Percentiles rank a stretch among this genome's conserved stretches.
Evolutionary conservation across 2,888 invertebrate genomes (phyloP).

Genomic region (Morpho achilles): DNA sequence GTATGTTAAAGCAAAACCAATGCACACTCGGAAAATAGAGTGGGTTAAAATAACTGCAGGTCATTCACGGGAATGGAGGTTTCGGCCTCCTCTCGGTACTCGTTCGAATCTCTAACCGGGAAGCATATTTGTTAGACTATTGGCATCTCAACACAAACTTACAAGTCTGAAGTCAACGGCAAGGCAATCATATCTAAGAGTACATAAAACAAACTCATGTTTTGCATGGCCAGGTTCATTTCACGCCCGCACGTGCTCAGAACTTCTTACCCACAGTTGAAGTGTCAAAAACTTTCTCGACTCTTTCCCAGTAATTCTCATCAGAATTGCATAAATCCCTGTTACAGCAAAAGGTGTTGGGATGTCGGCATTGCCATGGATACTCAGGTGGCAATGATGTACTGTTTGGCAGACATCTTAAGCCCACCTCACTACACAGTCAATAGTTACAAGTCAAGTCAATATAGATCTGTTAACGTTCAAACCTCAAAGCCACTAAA

Average conservation of each 20-base stretch:
- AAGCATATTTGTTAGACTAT: conserved; percentile 72
- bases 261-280: conserved; percentile 61
- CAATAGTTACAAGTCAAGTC: conserved; percentile 34
- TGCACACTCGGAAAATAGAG: conserved; percentile 71
- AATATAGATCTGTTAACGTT: conserved; percentile 55
- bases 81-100: conserved; percentile 54
- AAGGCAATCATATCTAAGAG: conserved; percentile 69
- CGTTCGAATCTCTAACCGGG: conserved; percentile 70
- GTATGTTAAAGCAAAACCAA: conserved; percentile 80
- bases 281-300: conserved; percentile 50
- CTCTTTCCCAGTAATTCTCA: conserved; percentile 53
- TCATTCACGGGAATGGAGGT: conserved; percentile 66
- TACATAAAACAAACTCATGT: conserved; percentile 73
- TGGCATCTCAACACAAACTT: conserved; percentile 76
- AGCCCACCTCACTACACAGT: conserved; percentile 66
- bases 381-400: conserved; percentile 76
- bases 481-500: conserved; percentile 33
- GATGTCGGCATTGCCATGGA: conserved; percentile 60
- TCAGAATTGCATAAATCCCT: conserved; percentile 68
- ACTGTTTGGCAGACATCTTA: conserved; percentile 78
- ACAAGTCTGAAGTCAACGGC: conserved; percentile 48
- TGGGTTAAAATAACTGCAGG: conserved; percentile 68
- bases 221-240: conserved; percentile 58
- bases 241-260: conserved; percentile 57
- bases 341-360: conserved; percentile 67